phyloP scores from a whole-genome alignment of 2,888 invertebrate genomes.

The Aleiodes leptofemur region DNA sequence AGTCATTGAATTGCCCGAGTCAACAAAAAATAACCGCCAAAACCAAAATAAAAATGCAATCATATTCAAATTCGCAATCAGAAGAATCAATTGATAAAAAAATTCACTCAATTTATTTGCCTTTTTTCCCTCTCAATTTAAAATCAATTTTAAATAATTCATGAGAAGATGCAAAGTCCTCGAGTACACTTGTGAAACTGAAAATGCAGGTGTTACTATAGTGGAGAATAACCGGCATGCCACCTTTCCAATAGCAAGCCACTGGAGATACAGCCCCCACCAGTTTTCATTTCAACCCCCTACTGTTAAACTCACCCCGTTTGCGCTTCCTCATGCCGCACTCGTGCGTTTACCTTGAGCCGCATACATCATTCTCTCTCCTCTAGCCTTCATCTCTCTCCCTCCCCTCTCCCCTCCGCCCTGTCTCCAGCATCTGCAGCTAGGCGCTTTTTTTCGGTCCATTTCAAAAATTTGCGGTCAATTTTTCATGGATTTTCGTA shows the following conservation, averaged over 20 bases:
- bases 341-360: slow-evolving; percentile 43
- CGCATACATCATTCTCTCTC: slow-evolving; percentile 17
- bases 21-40: not conserved
- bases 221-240: slow-evolving; percentile 60
- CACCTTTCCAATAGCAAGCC: slow-evolving; percentile 48
- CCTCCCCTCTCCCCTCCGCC: not conserved
- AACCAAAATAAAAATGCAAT: not conserved
- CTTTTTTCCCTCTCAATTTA: too few species aligned
- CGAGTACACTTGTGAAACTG: slow-evolving; percentile 53
- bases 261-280: slow-evolving; percentile 61
- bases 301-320: slow-evolving; percentile 39
- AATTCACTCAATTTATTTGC: not conserved
- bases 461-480: too few species aligned
- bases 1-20: slow-evolving; percentile 27
- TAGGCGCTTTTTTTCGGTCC: too few species aligned
- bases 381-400: slow-evolving; percentile 1
- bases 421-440: too few species aligned
- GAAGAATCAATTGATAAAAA: too few species aligned
- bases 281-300: slow-evolving; percentile 37
- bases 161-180: slow-evolving; percentile 1
- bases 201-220: slow-evolving; percentile 56
- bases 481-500: too few species aligned
- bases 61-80: not conserved
- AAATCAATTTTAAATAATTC: too few species aligned
- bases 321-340: slow-evolving; percentile 38